Evolutionary conservation across 2,113 vertebrate genomes (phyloP), one percentile per base, ranked within the genome.

Genomic region (Indri indri): DNA sequence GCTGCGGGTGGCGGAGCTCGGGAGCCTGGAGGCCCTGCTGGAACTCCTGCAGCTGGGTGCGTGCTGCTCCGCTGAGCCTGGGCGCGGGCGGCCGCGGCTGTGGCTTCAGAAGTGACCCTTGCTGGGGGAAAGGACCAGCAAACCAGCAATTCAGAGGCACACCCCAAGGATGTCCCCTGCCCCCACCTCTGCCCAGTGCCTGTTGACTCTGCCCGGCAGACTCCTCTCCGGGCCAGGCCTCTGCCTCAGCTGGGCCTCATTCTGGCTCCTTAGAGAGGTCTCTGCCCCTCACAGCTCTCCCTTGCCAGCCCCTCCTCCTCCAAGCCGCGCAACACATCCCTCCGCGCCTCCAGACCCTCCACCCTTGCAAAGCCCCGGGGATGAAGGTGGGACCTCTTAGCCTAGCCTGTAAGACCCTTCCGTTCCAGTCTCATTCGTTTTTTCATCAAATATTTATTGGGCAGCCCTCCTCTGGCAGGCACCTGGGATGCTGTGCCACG

Each of bases 1-100:
- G 83, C 98, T 99, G 63, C 98, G 98, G 71, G 90, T 85, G 0
- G 97, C 98, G 91, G 98, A 98, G 76, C 98, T 99, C 1, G 59
- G 95, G 50, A 98, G 95, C 88, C 94, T 99, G 90, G 98, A 98
- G 10, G 27, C 96, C 82, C 97, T 99, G 6, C 57, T 98, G 82
- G 97, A 96, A 37, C 98, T 99, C 57, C 97, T 99, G 54, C 97
- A 98, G 57, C 97, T 96, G 98, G 99, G 99, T 99, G 73, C 54
- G 93, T 82, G 54, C 52, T 54, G 8, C 40, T 73, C 68, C 40
- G 9, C 74, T 54, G 65, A 74, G 11, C 8, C 17, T 40, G 30
- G 77, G 12, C n/a, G 59, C 0, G 1, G 68, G 37, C 23, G 20
- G 16, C 76, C 45, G 81, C 65, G 45, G 68, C 34, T 89, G 47